Evolutionary conservation across 2,888 invertebrate species (phyloP), one percentile per base, ranked within the genome.

Genomic region (Euplexia lucipara): DNA sequence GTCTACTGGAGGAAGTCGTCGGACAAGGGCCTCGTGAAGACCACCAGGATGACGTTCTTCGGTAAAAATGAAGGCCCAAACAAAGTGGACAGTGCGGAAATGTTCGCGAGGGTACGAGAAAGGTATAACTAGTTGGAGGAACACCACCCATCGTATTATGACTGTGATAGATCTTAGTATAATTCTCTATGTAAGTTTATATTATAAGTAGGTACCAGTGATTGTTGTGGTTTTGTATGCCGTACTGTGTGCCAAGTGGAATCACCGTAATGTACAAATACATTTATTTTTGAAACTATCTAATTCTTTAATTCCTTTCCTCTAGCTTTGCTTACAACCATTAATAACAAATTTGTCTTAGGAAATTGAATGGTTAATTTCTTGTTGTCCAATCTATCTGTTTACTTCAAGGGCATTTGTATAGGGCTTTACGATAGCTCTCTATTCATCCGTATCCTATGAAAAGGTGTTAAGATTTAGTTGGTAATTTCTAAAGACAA

Each of bases 1-100:
- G 97, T 97, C 0, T 97, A 97, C 84, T 97, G 97, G 97, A 95
- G 97, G 82, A 95, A 96, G 45, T 90, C 93, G 0, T 93, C 95
- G 6, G 94, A 91, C 73, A 95, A 95, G 35, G 95, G 95, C 10
- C 91, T 96, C 62, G 83, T 96, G 58, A 96, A 95, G 84, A 96
- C 96, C 10, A 95, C 96, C 7, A 96, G 94, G 79, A 96, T 95
- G 81, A 96, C 96, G 0, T 96, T 96, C 83, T 96, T 96, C 82
- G 96, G 96, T 12, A 96, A 95, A 76, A 94, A 93, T 56, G 95
- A 95, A 41, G 93, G 91, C 3, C 81, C 93, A 1, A 90, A 95
- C 67, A 92, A 93, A 61, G 91, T 91, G 10, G 94, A 94, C 70
- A 91, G 93, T 41, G 94, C 91, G 2, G 95, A 96, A 73, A 95